Conservation (phyloP, 2,113 vertebrate genomes). For the Gymnobelideus leadbeateri region DNA sequence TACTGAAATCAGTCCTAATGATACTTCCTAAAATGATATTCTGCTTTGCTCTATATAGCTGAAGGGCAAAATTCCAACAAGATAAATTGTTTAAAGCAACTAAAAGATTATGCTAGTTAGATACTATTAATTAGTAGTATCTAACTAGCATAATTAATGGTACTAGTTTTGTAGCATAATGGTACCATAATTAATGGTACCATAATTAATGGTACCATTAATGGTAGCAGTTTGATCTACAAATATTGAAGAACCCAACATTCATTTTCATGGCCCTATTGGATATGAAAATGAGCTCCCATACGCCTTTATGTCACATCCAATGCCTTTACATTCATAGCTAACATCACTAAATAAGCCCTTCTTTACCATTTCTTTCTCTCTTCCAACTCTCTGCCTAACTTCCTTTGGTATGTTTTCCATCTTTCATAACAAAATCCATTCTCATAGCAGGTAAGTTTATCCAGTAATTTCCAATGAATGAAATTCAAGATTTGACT, state of each 20-base stretch:
- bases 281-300: neutral
- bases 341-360: neutral
- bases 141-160: too few relatives aligned
- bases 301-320: neutral
- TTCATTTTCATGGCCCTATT: neutral
- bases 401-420: neutral
- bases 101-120: neutral
- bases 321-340: neutral
- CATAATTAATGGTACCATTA: too few relatives aligned
- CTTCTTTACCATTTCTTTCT: neutral
- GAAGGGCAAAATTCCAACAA: slow-evolving; percentile 42
- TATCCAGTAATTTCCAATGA: neutral
- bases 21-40: slow-evolving; percentile 5
- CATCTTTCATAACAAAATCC: slow-evolving; percentile 24
- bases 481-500: slow-evolving; percentile 43
- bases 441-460: slow-evolving; percentile 26
- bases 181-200: too few relatives aligned
- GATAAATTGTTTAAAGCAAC: slow-evolving; percentile 68
- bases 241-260: neutral
- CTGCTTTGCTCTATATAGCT: slow-evolving; percentile 13
- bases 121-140: too few relatives aligned
- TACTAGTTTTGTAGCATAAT: too few relatives aligned
- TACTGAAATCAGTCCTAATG: slow-evolving; percentile 71
- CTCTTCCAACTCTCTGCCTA: slow-evolving; percentile 20
- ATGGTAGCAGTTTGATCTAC: neutral